Base-by-base conservation (phyloP, 2,888 invertebrate species). In the Strigamia crassipes region DNA sequence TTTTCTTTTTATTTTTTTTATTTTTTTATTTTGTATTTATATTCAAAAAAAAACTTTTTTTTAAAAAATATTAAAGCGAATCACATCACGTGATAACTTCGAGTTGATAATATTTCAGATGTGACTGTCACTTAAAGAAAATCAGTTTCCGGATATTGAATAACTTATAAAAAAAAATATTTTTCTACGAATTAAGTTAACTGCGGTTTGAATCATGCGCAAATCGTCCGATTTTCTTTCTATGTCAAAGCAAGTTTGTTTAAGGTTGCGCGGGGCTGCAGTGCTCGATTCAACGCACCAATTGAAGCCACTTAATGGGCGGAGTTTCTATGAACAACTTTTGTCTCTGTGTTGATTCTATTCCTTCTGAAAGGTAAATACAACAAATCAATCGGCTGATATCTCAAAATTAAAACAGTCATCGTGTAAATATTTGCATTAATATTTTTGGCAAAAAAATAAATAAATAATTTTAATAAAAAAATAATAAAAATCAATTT, bases 251-350 rank as follows among this genome's bases (percentile, higher is more conserved):
- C 38, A 38, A 46, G 46, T 46, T 18, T 56, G 56, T 56, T 56
- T 38, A 38, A 38, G 9, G 38, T 38, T 10, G 38, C 10, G 38
- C 38, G 10, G 38, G 31, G 31, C 73, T 73, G 23, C 31, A 10
- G 27, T 31, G 31, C 73, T 12, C 73, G 31, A 73, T 27, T 10
- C 12, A 27, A 31, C 15, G 73, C 73, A 10, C 3, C n/a, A 73
- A 73, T 73, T 73, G 73, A 73, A 73, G 73, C 73, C 73, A 73
- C 73, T 73, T 73, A 73, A 31, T 73, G 15, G 73, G 73, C 73
- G 73, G 73, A 73, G 31, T 27, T 73, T 31, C 31, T n/a, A 56
- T 6, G 56, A 56, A 56, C 1, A 56, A 27, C 31, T 31, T 27
- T 31, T 38, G 51, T 38, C 38, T 18, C 12, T 13, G 1, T 51